Conservation (phyloP, 2,113 vertebrate genomes). For the Psettodes erumei region DNA sequence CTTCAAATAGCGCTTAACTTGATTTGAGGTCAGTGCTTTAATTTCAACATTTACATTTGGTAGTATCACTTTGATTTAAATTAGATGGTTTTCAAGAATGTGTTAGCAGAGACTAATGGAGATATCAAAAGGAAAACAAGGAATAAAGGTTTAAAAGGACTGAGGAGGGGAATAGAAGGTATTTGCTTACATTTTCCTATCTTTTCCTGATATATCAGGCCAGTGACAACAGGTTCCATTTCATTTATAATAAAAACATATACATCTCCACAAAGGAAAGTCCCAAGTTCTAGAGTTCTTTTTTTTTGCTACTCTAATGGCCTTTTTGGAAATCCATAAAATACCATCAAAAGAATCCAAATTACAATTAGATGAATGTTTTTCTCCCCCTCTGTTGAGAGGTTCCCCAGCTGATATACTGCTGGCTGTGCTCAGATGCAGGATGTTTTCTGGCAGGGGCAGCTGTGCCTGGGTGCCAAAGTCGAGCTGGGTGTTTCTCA, state of each 20-base stretch:
- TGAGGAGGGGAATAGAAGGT: neutral
- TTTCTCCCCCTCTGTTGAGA: conserved; percentile 28
- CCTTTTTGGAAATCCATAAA: conserved; percentile 28
- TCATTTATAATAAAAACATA: neutral
- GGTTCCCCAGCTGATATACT: conserved; percentile 39
- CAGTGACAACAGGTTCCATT: neutral
- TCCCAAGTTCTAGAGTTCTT: neutral
- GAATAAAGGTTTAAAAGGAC: neutral
- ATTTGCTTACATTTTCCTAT: neutral
- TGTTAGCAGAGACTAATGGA: neutral
- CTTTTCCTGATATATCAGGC: neutral
- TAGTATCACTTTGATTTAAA: conserved; percentile 25
- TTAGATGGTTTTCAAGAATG: conserved; percentile 1
- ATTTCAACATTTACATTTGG: conserved; percentile 3
- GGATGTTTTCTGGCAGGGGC: conserved; percentile 25
- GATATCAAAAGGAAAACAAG: neutral
- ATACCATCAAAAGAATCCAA: conserved; percentile 24
- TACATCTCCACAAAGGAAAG: neutral
- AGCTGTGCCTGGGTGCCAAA: conserved; percentile 27
- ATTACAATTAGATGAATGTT: conserved; percentile 13
- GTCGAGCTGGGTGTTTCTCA: conserved; percentile 31
- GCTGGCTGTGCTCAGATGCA: conserved; percentile 18
- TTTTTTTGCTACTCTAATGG: neutral
- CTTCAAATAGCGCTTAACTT: conserved; percentile 41
- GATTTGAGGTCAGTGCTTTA: conserved; percentile 32